Evolutionary conservation across 2,113 vertebrate genomes (phyloP).

Genomic region (Myrmecophaga tridactyla): DNA sequence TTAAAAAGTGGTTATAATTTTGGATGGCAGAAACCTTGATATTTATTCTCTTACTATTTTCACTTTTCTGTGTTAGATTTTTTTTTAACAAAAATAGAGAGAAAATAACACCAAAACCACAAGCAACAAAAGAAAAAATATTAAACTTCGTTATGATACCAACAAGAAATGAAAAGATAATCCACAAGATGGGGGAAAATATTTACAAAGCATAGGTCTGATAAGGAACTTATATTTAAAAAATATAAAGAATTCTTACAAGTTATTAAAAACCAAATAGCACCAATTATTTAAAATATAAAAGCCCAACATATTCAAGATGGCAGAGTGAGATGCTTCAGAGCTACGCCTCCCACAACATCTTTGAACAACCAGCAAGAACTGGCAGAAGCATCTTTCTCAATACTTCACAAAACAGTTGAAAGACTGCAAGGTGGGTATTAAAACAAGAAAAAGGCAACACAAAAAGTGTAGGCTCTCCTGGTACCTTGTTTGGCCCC

Average conservation of each 20-base stretch:
- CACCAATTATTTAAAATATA: not conserved
- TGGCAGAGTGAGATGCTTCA: no score
- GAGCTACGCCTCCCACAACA: no score
- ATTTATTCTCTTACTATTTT: not conserved
- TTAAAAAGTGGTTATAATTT: not conserved
- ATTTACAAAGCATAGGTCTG: not conserved
- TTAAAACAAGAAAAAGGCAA: no score
- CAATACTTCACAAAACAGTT: no score
- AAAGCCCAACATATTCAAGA: not conserved
- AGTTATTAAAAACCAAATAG: not conserved
- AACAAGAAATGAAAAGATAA: not conserved
- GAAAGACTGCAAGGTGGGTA: no score
- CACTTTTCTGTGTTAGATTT: not conserved
- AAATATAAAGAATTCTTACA: not conserved
- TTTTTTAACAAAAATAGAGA: not conserved
- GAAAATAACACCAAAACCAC: not conserved
- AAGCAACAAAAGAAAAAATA: not conserved
- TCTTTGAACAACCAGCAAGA: no score
- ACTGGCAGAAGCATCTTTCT: no score
- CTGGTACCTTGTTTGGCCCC: no score
- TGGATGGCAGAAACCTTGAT: not conserved
- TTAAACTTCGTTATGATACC: not conserved
- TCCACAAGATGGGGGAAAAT: not conserved
- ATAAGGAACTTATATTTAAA: not conserved
- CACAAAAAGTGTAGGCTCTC: no score